These are phyloP conservation scores for Temnothorax curvispinosus DNA, from an alignment of 1,140 invertebrate species.

Conservation along the genomic window DNA sequence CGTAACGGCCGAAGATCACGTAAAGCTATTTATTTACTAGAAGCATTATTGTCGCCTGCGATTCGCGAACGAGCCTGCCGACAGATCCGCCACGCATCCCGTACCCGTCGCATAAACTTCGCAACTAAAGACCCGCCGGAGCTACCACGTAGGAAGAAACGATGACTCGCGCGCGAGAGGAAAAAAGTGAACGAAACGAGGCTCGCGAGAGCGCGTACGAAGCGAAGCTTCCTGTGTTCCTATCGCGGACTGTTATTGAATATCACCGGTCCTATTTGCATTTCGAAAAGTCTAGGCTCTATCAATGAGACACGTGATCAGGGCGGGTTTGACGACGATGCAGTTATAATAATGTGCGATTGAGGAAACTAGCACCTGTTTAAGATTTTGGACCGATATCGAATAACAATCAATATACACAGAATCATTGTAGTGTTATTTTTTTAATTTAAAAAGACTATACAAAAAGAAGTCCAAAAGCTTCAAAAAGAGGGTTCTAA, in stretches of 20 bases:
- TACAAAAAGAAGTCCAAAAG: not conserved
- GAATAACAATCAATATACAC: not conserved
- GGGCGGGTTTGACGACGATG: not conserved
- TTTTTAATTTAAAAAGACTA: not conserved
- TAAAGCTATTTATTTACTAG: conserved; percentile 59
- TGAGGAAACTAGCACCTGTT: not conserved
- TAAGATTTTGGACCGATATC: not conserved
- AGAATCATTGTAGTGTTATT: not conserved
- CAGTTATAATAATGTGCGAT: not conserved
- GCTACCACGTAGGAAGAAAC: not conserved
- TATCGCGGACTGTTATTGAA: not conserved
- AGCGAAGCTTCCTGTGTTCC: conserved; percentile 24
- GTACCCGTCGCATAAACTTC: conserved; percentile 45
- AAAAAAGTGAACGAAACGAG: not conserved
- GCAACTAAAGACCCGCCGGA: conserved; percentile 25
- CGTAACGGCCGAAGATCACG: conserved; percentile 40
- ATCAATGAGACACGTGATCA: not conserved
- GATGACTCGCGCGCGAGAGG: conserved; percentile 1
- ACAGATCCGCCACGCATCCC: conserved; percentile 60
- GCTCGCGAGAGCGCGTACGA: not conserved
- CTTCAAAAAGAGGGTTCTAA: not conserved
- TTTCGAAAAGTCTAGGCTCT: not conserved
- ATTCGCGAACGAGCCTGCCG: conserved; percentile 65
- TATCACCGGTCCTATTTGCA: conserved; percentile 18
- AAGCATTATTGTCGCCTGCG: conserved; percentile 49